A percentile compares a stretch with the other conserved stretches of the same genome.
Conservation (phyloP, 2,113 vertebrate species). For the Andinoacara biseriatus region DNA sequence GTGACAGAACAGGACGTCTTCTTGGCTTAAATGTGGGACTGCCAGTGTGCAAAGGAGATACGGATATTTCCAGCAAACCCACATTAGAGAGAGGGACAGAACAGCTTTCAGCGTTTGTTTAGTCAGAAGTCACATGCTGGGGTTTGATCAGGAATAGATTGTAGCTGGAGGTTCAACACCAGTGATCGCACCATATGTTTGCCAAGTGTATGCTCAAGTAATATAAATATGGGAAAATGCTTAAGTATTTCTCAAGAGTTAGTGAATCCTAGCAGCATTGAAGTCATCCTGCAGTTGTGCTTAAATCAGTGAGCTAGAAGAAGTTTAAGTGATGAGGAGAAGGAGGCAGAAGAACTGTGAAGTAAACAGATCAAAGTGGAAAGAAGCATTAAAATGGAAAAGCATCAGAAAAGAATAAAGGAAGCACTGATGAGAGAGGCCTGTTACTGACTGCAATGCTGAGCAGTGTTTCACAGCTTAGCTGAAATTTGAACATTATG, state of each 20-base stretch:
- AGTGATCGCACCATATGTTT: neutral
- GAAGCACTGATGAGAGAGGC: slow-evolving; percentile 10
- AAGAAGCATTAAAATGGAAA: slow-evolving; percentile 28
- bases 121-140: neutral
- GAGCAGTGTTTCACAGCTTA: slow-evolving; percentile 28
- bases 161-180: neutral
- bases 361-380: neutral
- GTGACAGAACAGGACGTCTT: neutral
- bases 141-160: neutral
- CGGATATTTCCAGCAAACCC: slow-evolving; percentile 3
- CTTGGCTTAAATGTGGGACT: slow-evolving; percentile 7
- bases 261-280: neutral
- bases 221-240: neutral
- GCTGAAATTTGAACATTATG: neutral
- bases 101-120: neutral
- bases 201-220: neutral
- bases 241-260: neutral
- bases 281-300: neutral
- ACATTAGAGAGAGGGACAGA: slow-evolving; percentile 7
- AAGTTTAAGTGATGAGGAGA: slow-evolving; percentile 20
- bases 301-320: slow-evolving; percentile 3
- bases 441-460: slow-evolving; percentile 27
- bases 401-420: slow-evolving; percentile 20
- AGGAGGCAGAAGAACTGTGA: neutral
- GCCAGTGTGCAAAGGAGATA: slow-evolving; percentile 25